Evolutionary conservation across 2,113 vertebrate species (phyloP).

Genomic region (Ictalurus furcatus): DNA sequence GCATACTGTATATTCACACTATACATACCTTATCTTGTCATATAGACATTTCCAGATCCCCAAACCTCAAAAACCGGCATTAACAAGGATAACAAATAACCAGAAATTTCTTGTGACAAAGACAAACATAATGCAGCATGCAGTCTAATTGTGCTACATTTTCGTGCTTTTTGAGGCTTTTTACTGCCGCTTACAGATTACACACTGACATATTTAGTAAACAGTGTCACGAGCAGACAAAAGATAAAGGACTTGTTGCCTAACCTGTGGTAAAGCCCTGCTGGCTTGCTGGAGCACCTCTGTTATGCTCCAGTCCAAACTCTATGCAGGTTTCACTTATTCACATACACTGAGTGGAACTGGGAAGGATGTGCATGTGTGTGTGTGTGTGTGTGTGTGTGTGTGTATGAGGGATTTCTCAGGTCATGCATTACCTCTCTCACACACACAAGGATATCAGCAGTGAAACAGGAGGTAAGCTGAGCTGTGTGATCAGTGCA

Average conservation of each 20-base stretch:
- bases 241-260: not conserved
- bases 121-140: constrained; percentile 25
- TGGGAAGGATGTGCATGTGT: constrained; percentile 25
- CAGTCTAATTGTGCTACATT: constrained; percentile 4
- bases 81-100: not conserved
- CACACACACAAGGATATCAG: constrained; percentile 21
- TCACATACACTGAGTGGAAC: constrained; percentile 4
- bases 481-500: constrained; percentile 35
- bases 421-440: constrained; percentile 25
- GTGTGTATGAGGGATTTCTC: not conserved
- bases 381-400: constrained; percentile 34
- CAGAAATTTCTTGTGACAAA: not conserved
- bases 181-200: constrained; percentile 12
- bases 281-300: not conserved
- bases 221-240: constrained; percentile 5
- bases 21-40: not conserved
- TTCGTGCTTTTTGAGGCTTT: constrained; percentile 15
- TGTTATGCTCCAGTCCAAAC: constrained; percentile 8
- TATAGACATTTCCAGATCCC: not conserved
- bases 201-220: constrained; percentile 16
- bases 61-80: not conserved
- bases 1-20: not conserved
- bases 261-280: constrained; percentile 23
- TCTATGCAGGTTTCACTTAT: constrained; percentile 15
- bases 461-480: constrained; percentile 38